A percentile compares a stretch with the other conserved stretches of the same genome.
These are phyloP conservation scores for Catamblyrhynchus diadema DNA, from an alignment of 2,797 vertebrate species.

Conservation along the genomic window DNA sequence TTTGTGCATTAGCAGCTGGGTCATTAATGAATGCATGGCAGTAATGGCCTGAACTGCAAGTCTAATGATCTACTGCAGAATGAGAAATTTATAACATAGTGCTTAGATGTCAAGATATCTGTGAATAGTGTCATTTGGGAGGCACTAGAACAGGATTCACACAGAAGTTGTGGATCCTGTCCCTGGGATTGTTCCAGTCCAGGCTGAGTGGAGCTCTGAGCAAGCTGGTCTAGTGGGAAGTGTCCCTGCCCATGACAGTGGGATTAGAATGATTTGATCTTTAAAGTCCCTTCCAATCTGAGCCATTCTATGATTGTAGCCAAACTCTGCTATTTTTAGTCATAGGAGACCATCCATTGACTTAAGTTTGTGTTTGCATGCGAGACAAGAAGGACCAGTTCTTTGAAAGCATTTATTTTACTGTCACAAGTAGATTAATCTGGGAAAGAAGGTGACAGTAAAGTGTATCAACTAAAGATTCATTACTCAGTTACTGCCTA, in stretches of 20 bases:
- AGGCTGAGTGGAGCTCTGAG: neutral
- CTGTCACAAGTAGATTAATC: neutral
- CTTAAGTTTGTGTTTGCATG: neutral
- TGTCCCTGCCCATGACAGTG: neutral
- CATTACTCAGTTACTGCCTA: fast-evolving
- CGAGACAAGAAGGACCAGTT: neutral
- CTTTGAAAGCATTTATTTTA: neutral
- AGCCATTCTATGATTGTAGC: neutral
- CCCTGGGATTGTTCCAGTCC: neutral
- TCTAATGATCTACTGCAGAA: neutral
- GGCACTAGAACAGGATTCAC: neutral
- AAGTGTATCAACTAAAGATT: neutral
- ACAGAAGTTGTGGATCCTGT: neutral
- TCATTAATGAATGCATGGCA: neutral
- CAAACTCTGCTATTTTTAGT: neutral
- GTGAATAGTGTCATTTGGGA: neutral
- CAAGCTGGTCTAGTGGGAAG: too few relatives aligned
- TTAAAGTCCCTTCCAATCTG: fast-evolving
- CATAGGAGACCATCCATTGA: neutral
- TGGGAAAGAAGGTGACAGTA: neutral
- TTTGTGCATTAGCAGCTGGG: neutral
- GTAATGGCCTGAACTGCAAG: neutral
- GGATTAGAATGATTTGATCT: neutral
- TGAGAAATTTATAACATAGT: neutral
- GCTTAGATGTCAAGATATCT: neutral